Evolutionary conservation across 92 coral and sea anemone genomes (phyloP).

Genomic region (Phymanthus crucifer): DNA sequence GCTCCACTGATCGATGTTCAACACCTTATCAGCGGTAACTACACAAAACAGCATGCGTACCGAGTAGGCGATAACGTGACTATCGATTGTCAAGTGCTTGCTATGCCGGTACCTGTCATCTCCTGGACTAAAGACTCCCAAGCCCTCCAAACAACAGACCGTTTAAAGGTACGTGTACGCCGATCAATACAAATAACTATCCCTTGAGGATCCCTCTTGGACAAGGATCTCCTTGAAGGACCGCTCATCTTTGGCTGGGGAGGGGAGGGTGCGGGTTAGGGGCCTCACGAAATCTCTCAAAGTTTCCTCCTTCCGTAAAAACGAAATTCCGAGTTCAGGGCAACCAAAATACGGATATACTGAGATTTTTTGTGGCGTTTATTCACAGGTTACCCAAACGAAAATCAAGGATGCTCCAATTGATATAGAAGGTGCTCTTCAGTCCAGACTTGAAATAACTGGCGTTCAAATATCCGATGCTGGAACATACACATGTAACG

Average conservation of each 20-base stretch:
- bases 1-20: conserved; percentile 29
- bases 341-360: too few species aligned
- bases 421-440: conserved; percentile 28
- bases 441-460: conserved; percentile 29
- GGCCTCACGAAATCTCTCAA: too few species aligned
- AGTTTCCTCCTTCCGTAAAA: too few species aligned
- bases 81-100: conserved; percentile 40
- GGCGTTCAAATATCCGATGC: conserved; percentile 31
- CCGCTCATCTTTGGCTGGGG: too few species aligned
- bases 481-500: conserved; percentile 37
- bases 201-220: background rate
- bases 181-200: background rate
- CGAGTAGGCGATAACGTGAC: conserved; percentile 34
- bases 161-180: too few species aligned
- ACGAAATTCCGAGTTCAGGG: too few species aligned
- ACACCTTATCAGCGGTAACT: conserved; percentile 42
- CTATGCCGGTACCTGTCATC: conserved; percentile 32
- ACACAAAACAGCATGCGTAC: conserved; percentile 40
- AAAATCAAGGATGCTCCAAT: conserved; percentile 14
- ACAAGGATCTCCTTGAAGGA: background rate
- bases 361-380: background rate
- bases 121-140: conserved; percentile 32
- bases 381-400: conserved; percentile 31
- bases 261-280: too few species aligned
- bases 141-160: conserved; percentile 21